Evolutionary conservation across 2,113 vertebrate species (phyloP).

Genomic region (Elephantulus edwardii): DNA sequence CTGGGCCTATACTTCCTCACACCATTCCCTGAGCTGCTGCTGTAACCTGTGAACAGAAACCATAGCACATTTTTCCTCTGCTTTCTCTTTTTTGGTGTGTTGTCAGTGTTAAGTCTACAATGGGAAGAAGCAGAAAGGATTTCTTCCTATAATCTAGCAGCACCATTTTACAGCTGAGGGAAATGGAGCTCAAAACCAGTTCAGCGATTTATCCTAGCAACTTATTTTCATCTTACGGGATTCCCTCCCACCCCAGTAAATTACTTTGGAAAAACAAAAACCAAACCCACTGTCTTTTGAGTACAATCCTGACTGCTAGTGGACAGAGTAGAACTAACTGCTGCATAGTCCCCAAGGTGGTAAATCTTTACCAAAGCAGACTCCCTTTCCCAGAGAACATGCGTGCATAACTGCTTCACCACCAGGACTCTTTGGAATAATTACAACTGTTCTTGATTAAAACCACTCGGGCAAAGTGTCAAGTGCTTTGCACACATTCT

Average conservation of each 20-base stretch:
- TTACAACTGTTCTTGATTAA: not conserved
- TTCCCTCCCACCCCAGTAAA: too few species aligned
- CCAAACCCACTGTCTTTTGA: not conserved
- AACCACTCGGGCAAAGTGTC: not conserved
- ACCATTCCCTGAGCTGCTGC: not conserved
- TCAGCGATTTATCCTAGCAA: not conserved
- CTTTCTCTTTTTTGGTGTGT: not conserved
- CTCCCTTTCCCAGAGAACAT: not conserved
- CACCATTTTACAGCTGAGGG: not conserved
- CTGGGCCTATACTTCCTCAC: not conserved
- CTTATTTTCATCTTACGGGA: too few species aligned
- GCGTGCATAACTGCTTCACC: not conserved
- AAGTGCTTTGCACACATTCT: not conserved
- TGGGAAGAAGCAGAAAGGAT: not conserved
- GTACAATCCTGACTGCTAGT: not conserved
- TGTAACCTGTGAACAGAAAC: not conserved
- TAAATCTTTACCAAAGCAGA: not conserved
- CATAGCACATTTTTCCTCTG: not conserved
- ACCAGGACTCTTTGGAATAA: not conserved
- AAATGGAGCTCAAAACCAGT: not conserved
- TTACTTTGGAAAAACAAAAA: not conserved
- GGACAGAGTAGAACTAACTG: not conserved
- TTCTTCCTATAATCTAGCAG: not conserved
- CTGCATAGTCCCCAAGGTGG: not conserved
- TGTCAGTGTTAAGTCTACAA: not conserved